Evolutionary conservation across 2,888 invertebrate genomes (phyloP), one percentile per base, ranked within the genome.

Genomic region (Nezara viridula): DNA sequence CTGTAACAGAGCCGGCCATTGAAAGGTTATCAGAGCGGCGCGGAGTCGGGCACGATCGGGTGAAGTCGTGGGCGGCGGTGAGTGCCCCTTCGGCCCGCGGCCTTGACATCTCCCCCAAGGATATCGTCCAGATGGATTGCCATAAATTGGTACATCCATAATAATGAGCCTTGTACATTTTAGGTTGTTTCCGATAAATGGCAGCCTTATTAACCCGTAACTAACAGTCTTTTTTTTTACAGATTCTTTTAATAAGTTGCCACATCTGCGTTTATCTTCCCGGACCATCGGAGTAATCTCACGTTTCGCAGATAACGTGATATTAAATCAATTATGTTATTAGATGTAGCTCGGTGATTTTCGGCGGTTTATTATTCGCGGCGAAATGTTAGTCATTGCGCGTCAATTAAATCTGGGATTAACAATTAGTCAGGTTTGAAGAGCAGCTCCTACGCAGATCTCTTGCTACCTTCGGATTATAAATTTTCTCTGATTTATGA

Each of bases 11-110:
- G 7, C 14, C 37, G 32, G 87, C 52, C 81, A 52, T 86, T n/a
- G 81, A 86, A 52, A 88, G 86, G 81, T 89, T 88, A 55, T 89
- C 89, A 55, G 85, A 77, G 47, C 81, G n/a, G 55, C 14, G 52
- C 14, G 40, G 37, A 24, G 52, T 60, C 50, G 52, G 49, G 50
- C 85, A 40, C 50, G 55, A 55, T 50, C 47, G 52, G 50, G 37
- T 60, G 7, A 52, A 55, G 85, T 49, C 85, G 66, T 73, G 86
- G 16, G n/a, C 85, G 0, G 52, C 77, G 44, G 52, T 77, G 52
- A 60, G 32, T 50, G 73, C 49, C 16, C 87, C 81, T 14, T 77
- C 32, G 32, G 24, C 52, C 55, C 44, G 24, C 27, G 86, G 49
- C 73, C 60, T 50, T 85, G 85, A 16, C 85, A 85, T 47, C 66